Conservation (phyloP, 1,140 invertebrate genomes). For the Diorhabda elongata region DNA sequence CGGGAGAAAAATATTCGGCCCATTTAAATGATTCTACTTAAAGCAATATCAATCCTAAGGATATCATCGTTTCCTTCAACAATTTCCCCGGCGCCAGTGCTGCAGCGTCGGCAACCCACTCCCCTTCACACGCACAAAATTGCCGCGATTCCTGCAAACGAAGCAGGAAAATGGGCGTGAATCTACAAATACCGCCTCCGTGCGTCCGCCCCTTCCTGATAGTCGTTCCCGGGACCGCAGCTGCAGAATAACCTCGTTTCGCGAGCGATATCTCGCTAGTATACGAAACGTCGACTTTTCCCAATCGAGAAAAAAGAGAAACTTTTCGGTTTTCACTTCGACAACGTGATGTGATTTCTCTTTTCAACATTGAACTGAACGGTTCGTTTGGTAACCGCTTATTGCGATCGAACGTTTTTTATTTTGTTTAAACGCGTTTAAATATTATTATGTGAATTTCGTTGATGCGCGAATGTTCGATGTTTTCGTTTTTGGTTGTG, state of each 20-base stretch:
- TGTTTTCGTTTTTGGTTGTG: too few species aligned
- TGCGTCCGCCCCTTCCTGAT: conserved; percentile 21
- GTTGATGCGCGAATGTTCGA: too few species aligned
- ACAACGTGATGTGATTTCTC: neutral
- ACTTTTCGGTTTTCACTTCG: neutral
- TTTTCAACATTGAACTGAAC: neutral
- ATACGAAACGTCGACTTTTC: neutral
- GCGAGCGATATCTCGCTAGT: conserved; percentile 11
- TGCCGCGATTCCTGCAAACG: conserved; percentile 26
- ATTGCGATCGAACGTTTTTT: neutral
- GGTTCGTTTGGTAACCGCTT: neutral
- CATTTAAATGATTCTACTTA: neutral
- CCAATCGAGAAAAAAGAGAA: conserved; percentile 7
- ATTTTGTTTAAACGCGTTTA: neutral
- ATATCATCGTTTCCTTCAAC: conserved; percentile 24
- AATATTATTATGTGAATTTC: neutral
- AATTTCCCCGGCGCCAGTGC: conserved; percentile 15
- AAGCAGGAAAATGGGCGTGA: conserved; percentile 22
- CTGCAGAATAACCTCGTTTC: conserved; percentile 20
- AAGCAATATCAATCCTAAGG: conserved; percentile 11
- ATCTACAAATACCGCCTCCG: conserved; percentile 20
- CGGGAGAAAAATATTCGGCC: neutral
- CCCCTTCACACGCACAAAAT: conserved; percentile 18
- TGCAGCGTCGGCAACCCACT: conserved; percentile 6
- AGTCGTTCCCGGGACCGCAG: conserved; percentile 18